Evolutionary conservation across 2,888 invertebrate species (phyloP).

Genomic region (Dromius quadrimaculatus): DNA sequence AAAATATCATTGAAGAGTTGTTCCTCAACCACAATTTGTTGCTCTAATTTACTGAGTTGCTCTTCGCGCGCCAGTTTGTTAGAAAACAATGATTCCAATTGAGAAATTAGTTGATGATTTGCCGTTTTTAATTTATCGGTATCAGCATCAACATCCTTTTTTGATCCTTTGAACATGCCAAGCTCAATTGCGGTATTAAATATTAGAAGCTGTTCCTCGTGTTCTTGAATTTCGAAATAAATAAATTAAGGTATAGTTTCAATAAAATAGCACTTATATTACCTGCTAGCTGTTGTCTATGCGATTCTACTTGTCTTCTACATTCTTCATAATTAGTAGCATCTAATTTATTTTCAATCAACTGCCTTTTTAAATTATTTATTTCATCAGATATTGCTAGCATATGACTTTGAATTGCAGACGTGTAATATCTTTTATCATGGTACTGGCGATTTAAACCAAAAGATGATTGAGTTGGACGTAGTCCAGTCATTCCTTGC

Average conservation of each 20-base stretch:
- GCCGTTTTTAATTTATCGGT: constrained; percentile 46
- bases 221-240: constrained; percentile 43
- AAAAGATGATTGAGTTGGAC: constrained; percentile 55
- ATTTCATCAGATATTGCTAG: constrained; percentile 54
- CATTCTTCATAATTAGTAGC: constrained; percentile 50
- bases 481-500: constrained; percentile 57
- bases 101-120: constrained; percentile 54
- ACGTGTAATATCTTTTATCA: constrained; percentile 55
- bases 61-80: constrained; percentile 58
- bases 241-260: background rate
- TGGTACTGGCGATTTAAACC: constrained; percentile 57
- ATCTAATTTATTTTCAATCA: constrained; percentile 51
- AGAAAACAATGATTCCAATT: constrained; percentile 58
- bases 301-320: constrained; percentile 52
- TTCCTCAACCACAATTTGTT: constrained; percentile 56
- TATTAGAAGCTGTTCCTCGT: constrained; percentile 53
- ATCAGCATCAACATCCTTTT: constrained; percentile 53
- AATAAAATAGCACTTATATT: background rate
- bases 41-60: constrained; percentile 56
- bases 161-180: constrained; percentile 53
- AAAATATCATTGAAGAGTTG: constrained; percentile 56
- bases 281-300: constrained; percentile 50
- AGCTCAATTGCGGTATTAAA: constrained; percentile 55
- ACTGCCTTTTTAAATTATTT: constrained; percentile 51
- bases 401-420: constrained; percentile 55